Evolutionary conservation across 2,888 invertebrate species (phyloP).

Genomic region (Metellina segmentata): DNA sequence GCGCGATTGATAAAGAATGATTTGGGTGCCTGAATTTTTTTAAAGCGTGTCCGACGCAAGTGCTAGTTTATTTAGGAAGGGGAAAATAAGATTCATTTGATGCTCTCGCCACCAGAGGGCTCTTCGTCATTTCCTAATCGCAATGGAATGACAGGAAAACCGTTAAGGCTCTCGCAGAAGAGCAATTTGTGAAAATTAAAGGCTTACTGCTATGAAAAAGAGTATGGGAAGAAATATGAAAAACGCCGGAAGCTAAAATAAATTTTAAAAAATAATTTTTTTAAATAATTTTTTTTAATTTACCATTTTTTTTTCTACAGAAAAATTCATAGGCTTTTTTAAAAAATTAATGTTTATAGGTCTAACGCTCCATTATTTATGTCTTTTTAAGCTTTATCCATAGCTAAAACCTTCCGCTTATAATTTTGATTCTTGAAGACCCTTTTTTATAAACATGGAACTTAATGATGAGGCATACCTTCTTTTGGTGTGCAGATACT

Average conservation of each 20-base stretch:
- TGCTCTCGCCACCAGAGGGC: not conserved
- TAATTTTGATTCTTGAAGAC: too few species aligned
- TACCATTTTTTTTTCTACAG: not conserved
- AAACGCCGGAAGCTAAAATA: not conserved
- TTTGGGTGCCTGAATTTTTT: not conserved
- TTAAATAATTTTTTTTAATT: not conserved
- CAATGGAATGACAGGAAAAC: slow-evolving; percentile 39
- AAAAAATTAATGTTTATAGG: too few species aligned
- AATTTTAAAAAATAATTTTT: not conserved
- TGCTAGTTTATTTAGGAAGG: not conserved
- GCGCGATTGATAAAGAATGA: not conserved
- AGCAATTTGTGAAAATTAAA: not conserved
- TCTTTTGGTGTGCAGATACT: too few species aligned
- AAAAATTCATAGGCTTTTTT: not conserved
- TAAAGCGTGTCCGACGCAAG: not conserved
- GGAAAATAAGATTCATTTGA: not conserved
- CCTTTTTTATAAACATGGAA: too few species aligned
- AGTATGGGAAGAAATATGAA: not conserved
- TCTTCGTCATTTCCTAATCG: slow-evolving; percentile 31
- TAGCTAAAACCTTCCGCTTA: too few species aligned
- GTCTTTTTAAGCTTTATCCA: too few species aligned
- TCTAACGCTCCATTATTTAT: not conserved
- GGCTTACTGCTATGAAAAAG: not conserved
- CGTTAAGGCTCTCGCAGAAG: slow-evolving; percentile 18
- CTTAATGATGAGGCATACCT: too few species aligned